These are phyloP conservation scores for Muscicapa adusta DNA, from an alignment of 2,113 vertebrate genomes.

Conservation along the genomic window DNA sequence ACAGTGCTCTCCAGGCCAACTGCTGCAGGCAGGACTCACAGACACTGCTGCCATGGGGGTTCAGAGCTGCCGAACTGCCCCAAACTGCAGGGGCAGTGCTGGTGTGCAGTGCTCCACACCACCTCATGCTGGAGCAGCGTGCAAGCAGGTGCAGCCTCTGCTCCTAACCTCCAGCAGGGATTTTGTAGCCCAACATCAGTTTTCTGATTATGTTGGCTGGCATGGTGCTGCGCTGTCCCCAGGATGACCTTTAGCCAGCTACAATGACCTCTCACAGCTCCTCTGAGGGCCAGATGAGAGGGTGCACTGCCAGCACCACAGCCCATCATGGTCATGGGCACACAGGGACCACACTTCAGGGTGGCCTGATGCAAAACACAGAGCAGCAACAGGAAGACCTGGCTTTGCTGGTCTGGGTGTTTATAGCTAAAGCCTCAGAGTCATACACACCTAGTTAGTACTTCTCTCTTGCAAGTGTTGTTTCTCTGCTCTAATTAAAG, in stretches of 20 bases:
- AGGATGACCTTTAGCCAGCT: accelerated
- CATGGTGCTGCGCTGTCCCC: background rate
- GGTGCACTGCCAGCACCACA: background rate
- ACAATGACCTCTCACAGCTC: accelerated
- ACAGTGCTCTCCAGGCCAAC: background rate
- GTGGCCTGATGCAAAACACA: background rate
- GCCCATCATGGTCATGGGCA: accelerated
- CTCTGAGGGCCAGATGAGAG: background rate
- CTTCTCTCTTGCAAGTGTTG: background rate
- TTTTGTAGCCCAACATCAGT: background rate
- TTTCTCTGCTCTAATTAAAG: background rate
- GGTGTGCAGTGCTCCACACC: no score
- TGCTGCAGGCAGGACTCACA: background rate
- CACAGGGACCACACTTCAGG: background rate
- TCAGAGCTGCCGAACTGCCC: no score
- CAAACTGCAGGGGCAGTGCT: accelerated
- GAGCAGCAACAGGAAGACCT: background rate
- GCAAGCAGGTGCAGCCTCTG: background rate
- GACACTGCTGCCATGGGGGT: background rate
- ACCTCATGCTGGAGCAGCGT: background rate
- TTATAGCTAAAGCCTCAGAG: background rate
- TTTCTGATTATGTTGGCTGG: background rate
- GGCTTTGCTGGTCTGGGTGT: background rate
- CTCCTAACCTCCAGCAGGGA: background rate
- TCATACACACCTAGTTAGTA: no score